A percentile compares a stretch with the other conserved stretches of the same genome.
phyloP scores from a whole-genome alignment of 2,888 invertebrate genomes.

The Hypomecis punctinalis region DNA sequence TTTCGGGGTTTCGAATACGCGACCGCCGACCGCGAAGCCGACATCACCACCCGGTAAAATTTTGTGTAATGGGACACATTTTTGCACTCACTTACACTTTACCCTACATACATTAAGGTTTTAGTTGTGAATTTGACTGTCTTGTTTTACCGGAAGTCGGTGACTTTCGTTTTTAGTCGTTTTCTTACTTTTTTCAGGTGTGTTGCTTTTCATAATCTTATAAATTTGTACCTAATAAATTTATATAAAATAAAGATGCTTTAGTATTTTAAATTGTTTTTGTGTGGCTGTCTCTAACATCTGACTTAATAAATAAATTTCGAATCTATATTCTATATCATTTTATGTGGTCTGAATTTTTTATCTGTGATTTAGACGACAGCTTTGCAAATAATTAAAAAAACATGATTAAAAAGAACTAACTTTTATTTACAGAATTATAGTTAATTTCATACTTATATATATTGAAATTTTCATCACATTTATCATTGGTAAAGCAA shows the following conservation, averaged over 20 bases:
- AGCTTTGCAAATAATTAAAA: neutral
- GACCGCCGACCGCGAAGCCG: slow-evolving; percentile 82
- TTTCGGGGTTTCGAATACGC: slow-evolving; percentile 88
- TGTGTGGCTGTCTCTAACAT: neutral
- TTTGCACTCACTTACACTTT: slow-evolving; percentile 14
- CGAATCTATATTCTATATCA: too few species aligned
- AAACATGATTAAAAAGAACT: neutral
- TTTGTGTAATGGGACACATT: slow-evolving; percentile 71
- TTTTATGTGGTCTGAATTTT: too few species aligned
- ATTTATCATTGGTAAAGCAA: slow-evolving; percentile 1
- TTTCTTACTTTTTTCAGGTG: neutral
- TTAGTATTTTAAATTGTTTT: neutral
- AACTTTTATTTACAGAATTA: neutral
- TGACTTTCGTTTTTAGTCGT: neutral
- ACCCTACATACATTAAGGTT: slow-evolving; percentile 19
- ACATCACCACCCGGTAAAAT: slow-evolving; percentile 85
- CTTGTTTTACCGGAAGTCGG: slow-evolving; percentile 2
- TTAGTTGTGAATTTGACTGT: slow-evolving; percentile 24
- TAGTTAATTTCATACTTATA: neutral
- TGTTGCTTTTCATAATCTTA: neutral
- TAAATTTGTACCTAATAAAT: too few species aligned
- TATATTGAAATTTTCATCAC: neutral
- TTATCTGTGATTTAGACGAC: neutral
- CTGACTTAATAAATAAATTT: neutral
- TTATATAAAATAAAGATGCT: too few species aligned